Evolutionary conservation across 2,888 invertebrate genomes (phyloP), one percentile per base, ranked within the genome.

Genomic region (Melipona bicolor): DNA sequence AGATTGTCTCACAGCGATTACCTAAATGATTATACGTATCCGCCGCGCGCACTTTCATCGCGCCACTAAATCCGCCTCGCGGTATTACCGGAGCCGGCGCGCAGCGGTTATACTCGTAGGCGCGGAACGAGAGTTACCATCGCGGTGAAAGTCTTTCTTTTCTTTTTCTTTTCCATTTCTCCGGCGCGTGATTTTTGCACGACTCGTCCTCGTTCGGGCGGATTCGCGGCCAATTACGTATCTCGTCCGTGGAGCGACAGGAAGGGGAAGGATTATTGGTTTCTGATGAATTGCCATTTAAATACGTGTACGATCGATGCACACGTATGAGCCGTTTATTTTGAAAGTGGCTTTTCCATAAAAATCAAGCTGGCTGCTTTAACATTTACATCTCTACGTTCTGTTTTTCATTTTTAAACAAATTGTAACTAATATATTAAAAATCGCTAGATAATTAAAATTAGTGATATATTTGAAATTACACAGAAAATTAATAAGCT

Each of bases 1-100:
- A 91, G 90, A 91, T 91, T 91, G 90, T 91, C 91, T 91, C 88
- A 82, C 88, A 88, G 81, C 91, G 91, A 91, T 91, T 91, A 91
- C 90, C 90, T 88, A 91, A 91, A 90, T 90, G 90, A 88, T 89
- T 88, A 88, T 90, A 89, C 77, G 67, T 56, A 61, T 85, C 88
- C 90, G 77, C 87, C 82, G 85, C 71, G 85, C 71, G 90, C 87
- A 90, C 91, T 91, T 91, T 91, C 91, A 87, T 91, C 91, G 87
- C 81, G 85, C 71, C 79, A 61, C 78, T 88, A 90, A 90, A 43
- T 91, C 79, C 86, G 77, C 77, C 73, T 52, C 68, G 75, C 0
- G 9, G 43, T 87, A 80, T 88, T 88, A 88, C 88, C 61, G 79
- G 87, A 17, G 24, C 61, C 24, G 9, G 9, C 9, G 43, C 43